Evolutionary conservation across 92 coral and sea anemone species (phyloP).

Genomic region (Chrysogorgia sp.): DNA sequence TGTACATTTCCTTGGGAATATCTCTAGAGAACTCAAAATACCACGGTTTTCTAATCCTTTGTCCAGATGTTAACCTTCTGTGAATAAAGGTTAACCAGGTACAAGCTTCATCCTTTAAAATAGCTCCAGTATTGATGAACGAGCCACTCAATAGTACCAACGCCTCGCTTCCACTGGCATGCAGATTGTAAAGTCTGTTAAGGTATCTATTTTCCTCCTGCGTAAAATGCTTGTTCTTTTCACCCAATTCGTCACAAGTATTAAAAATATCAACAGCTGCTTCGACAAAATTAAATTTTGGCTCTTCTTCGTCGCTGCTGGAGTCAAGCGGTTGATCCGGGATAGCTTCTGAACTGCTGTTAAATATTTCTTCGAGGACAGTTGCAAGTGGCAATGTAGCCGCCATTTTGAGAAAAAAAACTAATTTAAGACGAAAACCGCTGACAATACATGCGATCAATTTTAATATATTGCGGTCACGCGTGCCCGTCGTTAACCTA

Average conservation of each 20-base stretch:
- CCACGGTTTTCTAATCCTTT: constrained; percentile 24
- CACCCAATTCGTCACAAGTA: not conserved
- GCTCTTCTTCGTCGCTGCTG: not conserved
- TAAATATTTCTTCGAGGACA: not conserved
- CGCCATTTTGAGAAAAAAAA: too few species aligned
- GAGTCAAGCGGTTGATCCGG: not conserved
- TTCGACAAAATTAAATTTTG: not conserved
- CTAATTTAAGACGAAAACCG: too few species aligned
- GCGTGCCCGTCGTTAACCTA: not conserved
- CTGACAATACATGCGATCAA: not conserved
- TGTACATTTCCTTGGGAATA: constrained; percentile 11
- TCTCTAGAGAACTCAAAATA: constrained; percentile 26
- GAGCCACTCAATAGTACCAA: not conserved
- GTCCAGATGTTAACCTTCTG: constrained; percentile 16
- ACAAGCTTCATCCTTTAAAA: constrained; percentile 27
- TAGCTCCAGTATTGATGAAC: not conserved
- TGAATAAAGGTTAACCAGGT: constrained; percentile 16
- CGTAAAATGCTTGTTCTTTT: not conserved
- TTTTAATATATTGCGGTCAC: not conserved
- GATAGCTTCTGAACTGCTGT: not conserved
- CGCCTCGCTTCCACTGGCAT: not conserved
- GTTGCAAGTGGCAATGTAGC: not conserved
- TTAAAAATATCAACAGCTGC: not conserved
- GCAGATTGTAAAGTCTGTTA: not conserved
- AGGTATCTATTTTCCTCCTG: not conserved